Evolutionary conservation across 2,888 invertebrate genomes (phyloP).

Genomic region (Diadromus collaris): DNA sequence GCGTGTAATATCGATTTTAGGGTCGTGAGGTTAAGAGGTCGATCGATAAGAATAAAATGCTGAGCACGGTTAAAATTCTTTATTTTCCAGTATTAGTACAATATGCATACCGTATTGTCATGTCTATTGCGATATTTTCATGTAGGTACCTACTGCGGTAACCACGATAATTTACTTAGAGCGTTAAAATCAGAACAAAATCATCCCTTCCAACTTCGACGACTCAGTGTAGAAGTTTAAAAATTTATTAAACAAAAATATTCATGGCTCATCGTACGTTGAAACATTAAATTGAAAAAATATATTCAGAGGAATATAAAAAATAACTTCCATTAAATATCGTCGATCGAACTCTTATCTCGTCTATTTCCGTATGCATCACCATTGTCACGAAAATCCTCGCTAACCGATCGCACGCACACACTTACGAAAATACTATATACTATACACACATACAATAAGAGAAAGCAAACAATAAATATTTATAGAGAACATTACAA

Average conservation of each 20-base stretch:
- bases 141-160: neutral
- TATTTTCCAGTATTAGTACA: neutral
- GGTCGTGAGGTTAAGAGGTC: conserved; percentile 62
- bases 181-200: neutral
- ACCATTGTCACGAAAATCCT: conserved; percentile 25
- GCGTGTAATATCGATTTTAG: conserved; percentile 60
- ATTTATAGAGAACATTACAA: conserved; percentile 8
- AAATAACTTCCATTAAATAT: neutral
- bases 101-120: neutral
- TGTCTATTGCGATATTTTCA: neutral
- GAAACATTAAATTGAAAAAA: neutral
- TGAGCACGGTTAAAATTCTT: neutral
- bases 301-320: neutral
- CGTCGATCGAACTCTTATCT: conserved; percentile 41
- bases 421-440: conserved; percentile 22
- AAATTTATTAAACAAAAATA: neutral
- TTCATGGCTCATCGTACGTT: neutral
- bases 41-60: conserved; percentile 57
- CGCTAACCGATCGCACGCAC: conserved; percentile 23
- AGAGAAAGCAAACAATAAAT: neutral
- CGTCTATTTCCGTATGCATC: neutral
- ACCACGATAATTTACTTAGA: neutral
- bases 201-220: too few relatives aligned
- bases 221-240: too few relatives aligned
- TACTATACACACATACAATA: conserved; percentile 11